Conservation (phyloP, 2,888 invertebrate genomes). For the Malachius bipustulatus region DNA sequence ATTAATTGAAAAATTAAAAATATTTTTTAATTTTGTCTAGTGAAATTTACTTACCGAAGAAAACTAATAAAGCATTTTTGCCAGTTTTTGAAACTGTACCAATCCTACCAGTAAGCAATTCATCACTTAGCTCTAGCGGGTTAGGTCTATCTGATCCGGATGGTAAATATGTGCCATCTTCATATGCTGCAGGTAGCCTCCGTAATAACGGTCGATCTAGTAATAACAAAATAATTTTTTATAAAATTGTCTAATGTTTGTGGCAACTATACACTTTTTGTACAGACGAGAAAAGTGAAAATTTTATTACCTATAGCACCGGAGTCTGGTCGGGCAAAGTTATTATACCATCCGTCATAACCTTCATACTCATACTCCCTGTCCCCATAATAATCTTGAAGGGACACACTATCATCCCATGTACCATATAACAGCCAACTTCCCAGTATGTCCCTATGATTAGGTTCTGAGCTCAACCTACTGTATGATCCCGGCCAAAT, state of each 20-base stretch:
- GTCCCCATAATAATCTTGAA: conserved; percentile 3
- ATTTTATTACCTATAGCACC: conserved; percentile 32
- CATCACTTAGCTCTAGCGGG: conserved; percentile 40
- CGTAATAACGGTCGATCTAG: conserved; percentile 43
- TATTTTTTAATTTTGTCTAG: too few relatives aligned
- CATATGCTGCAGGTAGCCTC: conserved; percentile 42
- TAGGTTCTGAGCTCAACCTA: too few relatives aligned
- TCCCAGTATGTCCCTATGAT: conserved; percentile 15
- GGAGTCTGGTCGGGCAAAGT: conserved; percentile 31
- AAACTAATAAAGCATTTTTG: conserved; percentile 45
- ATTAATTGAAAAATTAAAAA: conserved; percentile 4
- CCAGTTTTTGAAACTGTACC: conserved; percentile 37
- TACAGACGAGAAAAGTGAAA: background rate
- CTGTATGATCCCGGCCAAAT: conserved; percentile 1
- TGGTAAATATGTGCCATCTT: conserved; percentile 44
- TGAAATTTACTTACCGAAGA: conserved; percentile 41
- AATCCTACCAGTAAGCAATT: conserved; percentile 36
- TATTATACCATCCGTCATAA: conserved; percentile 38
- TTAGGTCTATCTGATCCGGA: conserved; percentile 40
- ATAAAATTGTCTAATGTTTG: too few relatives aligned
- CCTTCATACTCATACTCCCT: conserved; percentile 30
- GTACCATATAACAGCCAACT: conserved; percentile 24
- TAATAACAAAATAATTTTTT: conserved; percentile 9
- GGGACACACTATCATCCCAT: conserved; percentile 11
- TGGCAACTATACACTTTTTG: background rate